Percentiles rank a stretch among this genome's conserved stretches.
Evolutionary conservation across 2,113 vertebrate genomes (phyloP).

Genomic region (Phalacrocorax carbo): DNA sequence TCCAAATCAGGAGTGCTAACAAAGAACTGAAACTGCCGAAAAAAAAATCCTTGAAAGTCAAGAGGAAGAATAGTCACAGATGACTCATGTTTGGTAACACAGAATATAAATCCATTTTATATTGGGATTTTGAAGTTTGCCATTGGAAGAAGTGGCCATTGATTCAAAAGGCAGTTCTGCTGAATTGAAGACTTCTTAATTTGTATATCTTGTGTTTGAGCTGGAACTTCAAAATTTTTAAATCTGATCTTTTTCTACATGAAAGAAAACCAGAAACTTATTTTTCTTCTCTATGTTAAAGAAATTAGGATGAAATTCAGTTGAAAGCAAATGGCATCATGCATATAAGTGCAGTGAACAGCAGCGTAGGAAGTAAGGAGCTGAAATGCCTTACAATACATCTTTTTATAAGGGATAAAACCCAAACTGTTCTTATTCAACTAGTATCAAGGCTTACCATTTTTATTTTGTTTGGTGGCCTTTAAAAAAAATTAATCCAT

Average conservation of each 20-base stretch:
- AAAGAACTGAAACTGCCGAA: neutral
- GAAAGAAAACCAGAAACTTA: neutral
- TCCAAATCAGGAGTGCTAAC: fast-evolving
- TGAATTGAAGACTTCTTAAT: neutral
- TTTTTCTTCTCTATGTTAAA: neutral
- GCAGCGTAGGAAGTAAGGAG: neutral
- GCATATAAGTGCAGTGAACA: neutral
- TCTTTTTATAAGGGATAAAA: neutral
- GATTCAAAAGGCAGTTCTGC: neutral
- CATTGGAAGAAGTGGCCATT: neutral
- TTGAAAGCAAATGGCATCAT: neutral
- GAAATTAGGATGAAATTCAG: neutral
- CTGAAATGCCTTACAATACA: neutral
- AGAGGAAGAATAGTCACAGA: neutral
- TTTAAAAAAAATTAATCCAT: neutral
- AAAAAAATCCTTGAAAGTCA: neutral
- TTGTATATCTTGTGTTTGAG: neutral
- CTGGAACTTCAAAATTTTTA: neutral
- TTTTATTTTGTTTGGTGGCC: neutral
- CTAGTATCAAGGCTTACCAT: neutral
- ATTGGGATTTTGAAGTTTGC: neutral
- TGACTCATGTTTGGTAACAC: neutral
- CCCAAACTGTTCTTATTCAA: neutral
- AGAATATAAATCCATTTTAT: neutral
- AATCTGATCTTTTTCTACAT: neutral